phyloP scores from a whole-genome alignment of 2,888 invertebrate species.

The Scaptodrosophila latifasciaeformis region DNA sequence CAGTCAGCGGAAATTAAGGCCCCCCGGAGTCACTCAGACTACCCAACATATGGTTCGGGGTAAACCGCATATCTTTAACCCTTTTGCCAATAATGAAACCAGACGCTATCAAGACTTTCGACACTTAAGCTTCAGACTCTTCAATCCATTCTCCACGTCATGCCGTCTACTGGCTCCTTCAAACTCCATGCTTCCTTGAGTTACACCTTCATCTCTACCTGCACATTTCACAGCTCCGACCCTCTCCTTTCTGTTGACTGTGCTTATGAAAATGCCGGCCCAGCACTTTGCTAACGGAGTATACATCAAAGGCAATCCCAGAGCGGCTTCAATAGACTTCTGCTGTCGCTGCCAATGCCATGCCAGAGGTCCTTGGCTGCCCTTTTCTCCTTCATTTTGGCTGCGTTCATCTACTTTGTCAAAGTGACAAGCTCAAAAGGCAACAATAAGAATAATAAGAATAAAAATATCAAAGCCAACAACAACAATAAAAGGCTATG shows the following conservation, averaged over 20 bases:
- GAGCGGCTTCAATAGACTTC: slow-evolving; percentile 23
- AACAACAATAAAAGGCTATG: slow-evolving; percentile 2
- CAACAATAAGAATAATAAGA: neutral
- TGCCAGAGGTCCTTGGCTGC: too few species aligned
- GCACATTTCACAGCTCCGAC: too few species aligned
- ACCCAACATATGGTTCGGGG: neutral
- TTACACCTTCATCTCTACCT: too few species aligned
- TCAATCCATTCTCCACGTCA: slow-evolving; percentile 29
- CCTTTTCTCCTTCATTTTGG: neutral
- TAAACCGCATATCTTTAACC: slow-evolving; percentile 43
- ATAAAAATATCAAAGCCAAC: too few species aligned
- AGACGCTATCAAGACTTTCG: too few species aligned
- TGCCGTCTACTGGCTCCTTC: slow-evolving; percentile 44
- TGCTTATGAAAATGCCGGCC: slow-evolving; percentile 51
- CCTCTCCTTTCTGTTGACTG: slow-evolving; percentile 20
- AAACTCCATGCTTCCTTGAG: too few species aligned
- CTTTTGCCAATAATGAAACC: too few species aligned
- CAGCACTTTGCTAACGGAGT: slow-evolving; percentile 12
- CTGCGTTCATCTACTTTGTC: neutral
- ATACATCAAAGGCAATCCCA: slow-evolving; percentile 60
- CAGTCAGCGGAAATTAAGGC: slow-evolving; percentile 54
- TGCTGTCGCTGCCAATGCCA: too few species aligned
- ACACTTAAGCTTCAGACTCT: slow-evolving; percentile 1
- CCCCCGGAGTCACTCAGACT: slow-evolving; percentile 30
- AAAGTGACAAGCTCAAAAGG: neutral